phyloP scores from a whole-genome alignment of 2,888 invertebrate species.

The Eumerus sabulonum region DNA sequence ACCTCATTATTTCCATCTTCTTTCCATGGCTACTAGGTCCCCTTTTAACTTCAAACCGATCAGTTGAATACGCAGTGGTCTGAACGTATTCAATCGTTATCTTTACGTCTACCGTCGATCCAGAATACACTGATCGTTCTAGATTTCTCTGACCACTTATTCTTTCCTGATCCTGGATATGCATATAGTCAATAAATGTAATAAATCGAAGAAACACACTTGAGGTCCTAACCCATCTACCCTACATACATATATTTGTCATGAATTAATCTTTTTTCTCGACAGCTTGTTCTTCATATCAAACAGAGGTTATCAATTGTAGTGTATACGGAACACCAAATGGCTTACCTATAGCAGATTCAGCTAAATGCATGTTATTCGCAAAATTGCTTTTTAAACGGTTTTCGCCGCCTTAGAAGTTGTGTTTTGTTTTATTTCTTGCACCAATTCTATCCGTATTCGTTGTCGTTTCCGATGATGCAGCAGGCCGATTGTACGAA shows the following conservation, averaged over 20 bases:
- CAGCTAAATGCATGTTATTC: constrained; percentile 8
- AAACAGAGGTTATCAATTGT: constrained; percentile 37
- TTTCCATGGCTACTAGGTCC: constrained; percentile 10
- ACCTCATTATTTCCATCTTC: constrained; percentile 49
- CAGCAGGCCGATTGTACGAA: constrained; percentile 31
- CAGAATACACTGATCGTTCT: too few species aligned
- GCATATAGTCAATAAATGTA: too few species aligned
- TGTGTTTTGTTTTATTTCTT: constrained; percentile 17
- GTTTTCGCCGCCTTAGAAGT: constrained; percentile 51
- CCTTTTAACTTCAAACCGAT: constrained; percentile 43
- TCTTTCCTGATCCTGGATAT: too few species aligned
- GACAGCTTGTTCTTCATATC: constrained; percentile 31
- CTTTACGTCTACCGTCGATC: too few species aligned
- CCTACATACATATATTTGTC: constrained; percentile 35
- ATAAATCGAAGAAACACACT: too few species aligned
- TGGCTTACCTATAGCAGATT: too few species aligned
- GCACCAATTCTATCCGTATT: constrained; percentile 14
- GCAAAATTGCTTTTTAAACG: constrained; percentile 58
- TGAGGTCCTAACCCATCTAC: too few species aligned
- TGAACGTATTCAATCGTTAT: too few species aligned
- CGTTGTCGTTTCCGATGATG: constrained; percentile 1
- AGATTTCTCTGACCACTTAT: too few species aligned
- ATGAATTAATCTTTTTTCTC: too few species aligned
- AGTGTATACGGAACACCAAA: constrained; percentile 14
- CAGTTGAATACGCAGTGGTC: too few species aligned